A percentile compares a stretch with the other conserved stretches of the same genome.
Conservation (phyloP, 2,888 invertebrate species). For the Tanytarsus gracilentus region DNA sequence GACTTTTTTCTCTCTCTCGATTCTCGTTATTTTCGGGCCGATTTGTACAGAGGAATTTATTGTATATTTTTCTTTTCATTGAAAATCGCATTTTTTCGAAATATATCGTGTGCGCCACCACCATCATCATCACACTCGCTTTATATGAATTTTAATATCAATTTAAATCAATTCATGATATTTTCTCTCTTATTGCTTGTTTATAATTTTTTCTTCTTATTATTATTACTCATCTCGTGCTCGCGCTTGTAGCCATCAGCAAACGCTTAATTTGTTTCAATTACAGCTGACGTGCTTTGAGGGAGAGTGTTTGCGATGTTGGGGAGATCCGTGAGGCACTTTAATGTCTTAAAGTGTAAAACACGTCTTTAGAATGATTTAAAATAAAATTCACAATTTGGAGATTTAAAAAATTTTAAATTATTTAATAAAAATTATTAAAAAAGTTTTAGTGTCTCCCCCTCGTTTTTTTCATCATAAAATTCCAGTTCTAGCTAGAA, state of each 20-base stretch:
- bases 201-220: too few species aligned
- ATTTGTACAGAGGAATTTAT: neutral
- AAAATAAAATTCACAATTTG: too few species aligned
- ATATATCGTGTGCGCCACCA: too few species aligned
- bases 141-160: constrained; percentile 21
- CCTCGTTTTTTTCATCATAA: too few species aligned
- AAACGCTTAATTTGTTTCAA: constrained; percentile 27
- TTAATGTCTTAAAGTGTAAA: too few species aligned
- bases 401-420: too few species aligned
- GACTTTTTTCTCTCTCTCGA: neutral
- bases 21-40: neutral
- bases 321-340: neutral
- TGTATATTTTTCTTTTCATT: neutral
- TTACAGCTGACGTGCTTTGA: constrained; percentile 11
- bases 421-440: too few species aligned
- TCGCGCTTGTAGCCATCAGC: neutral
- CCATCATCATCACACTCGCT: constrained; percentile 3
- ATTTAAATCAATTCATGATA: constrained; percentile 21
- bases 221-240: too few species aligned
- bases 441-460: too few species aligned
- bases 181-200: too few species aligned
- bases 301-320: neutral
- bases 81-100: neutral
- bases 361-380: too few species aligned
- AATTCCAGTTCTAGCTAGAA: too few species aligned